phyloP scores from a whole-genome alignment of 2,888 invertebrate species.

The Cantharis rustica region DNA sequence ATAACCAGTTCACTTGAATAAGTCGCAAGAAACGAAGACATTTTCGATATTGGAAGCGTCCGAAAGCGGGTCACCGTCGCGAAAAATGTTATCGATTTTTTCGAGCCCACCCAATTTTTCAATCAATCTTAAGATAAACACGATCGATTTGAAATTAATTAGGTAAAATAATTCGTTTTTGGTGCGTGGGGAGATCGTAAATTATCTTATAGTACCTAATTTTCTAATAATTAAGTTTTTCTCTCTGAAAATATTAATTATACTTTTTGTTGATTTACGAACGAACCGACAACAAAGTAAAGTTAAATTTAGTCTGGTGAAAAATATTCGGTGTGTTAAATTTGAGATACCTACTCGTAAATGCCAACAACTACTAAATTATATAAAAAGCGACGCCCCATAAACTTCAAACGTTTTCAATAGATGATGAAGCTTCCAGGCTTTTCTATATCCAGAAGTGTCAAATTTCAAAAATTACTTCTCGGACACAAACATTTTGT shows the following conservation, averaged over 20 bases:
- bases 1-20: conserved; percentile 16
- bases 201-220: conserved; percentile 2
- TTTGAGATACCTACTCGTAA: conserved; percentile 14
- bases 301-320: background rate
- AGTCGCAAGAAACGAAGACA: background rate
- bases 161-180: conserved; percentile 4
- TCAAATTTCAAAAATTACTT: background rate
- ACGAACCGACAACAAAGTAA: background rate
- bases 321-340: conserved; percentile 1
- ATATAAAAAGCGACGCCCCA: conserved; percentile 23
- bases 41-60: background rate
- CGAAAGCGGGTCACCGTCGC: background rate
- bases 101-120: background rate
- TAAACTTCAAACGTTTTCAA: conserved; percentile 27
- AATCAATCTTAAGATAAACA: background rate
- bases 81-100: background rate
- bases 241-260: background rate
- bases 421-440: conserved; percentile 16
- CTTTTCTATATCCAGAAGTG: conserved; percentile 3
- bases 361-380: conserved; percentile 19
- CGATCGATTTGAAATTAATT: background rate
- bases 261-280: background rate
- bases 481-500: background rate
- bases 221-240: conserved; percentile 1
- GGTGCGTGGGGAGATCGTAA: conserved; percentile 1